Conservation (phyloP, 2,888 invertebrate genomes). For the Carcina quercana region DNA sequence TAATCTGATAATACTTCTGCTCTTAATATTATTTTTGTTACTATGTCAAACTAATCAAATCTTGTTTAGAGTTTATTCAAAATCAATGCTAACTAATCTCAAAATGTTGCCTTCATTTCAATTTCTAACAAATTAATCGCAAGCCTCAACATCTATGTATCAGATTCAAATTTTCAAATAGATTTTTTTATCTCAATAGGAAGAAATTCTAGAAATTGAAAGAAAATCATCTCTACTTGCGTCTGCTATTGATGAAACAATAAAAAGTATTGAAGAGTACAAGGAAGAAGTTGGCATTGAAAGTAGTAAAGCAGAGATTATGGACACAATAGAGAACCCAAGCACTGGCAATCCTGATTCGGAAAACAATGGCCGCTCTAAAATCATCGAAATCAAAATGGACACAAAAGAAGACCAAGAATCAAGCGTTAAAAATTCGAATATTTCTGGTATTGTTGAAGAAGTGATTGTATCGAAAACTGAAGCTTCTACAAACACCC, state of each 20-base stretch:
- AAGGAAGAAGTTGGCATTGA: slow-evolving; percentile 58
- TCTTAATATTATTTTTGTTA: too few species aligned
- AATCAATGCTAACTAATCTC: background rate
- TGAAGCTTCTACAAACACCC: background rate
- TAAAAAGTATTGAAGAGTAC: slow-evolving; percentile 60
- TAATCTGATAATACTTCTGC: too few species aligned
- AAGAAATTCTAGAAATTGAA: slow-evolving; percentile 57
- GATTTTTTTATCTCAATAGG: slow-evolving; percentile 28
- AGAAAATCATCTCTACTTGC: slow-evolving; percentile 55
- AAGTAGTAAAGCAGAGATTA: slow-evolving; percentile 20
- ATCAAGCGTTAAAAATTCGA: too few species aligned
- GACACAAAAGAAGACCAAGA: background rate
- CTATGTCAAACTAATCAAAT: too few species aligned
- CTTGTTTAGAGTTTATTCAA: background rate
- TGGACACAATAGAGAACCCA: slow-evolving; percentile 9
- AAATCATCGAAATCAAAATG: slow-evolving; percentile 18
- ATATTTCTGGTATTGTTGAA: too few species aligned
- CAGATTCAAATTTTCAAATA: background rate
- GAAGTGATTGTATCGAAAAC: slow-evolving; percentile 4
- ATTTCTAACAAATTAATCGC: background rate
- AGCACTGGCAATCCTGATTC: too few species aligned
- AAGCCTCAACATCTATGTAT: too few species aligned
- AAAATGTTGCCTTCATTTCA: too few species aligned
- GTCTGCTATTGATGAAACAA: slow-evolving; percentile 59
- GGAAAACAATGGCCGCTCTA: slow-evolving; percentile 22